A percentile compares a stretch with the other conserved stretches of the same genome.
phyloP scores from a whole-genome alignment of 2,888 invertebrate species.

The Leptura quadrifasciata region DNA sequence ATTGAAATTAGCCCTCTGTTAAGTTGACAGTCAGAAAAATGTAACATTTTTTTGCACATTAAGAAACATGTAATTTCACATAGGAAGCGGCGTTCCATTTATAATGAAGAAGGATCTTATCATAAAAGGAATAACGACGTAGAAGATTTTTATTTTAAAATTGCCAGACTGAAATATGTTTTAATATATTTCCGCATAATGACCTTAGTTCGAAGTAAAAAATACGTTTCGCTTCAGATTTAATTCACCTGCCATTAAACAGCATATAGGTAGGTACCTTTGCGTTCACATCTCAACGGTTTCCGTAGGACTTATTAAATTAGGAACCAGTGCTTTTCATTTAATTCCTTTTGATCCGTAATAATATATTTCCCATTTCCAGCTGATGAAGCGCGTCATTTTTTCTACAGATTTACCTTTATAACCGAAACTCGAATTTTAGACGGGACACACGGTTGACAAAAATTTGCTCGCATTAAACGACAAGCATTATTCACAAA shows the following conservation, averaged over 20 bases:
- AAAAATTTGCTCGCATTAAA: constrained; percentile 39
- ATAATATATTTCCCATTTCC: constrained; percentile 45
- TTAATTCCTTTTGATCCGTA: constrained; percentile 39
- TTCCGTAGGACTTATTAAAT: constrained; percentile 41
- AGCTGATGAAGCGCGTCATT: constrained; percentile 42
- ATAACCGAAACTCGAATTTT: constrained; percentile 41
- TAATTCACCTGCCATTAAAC: constrained; percentile 39
- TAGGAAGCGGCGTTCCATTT: constrained; percentile 19
- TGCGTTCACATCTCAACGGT: constrained; percentile 37
- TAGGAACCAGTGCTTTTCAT: constrained; percentile 42
- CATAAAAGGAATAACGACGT: constrained; percentile 35
- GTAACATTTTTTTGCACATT: neutral
- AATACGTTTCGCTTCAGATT: constrained; percentile 34
- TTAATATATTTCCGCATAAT: constrained; percentile 38
- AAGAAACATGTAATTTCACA: constrained; percentile 27
- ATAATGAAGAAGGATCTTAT: constrained; percentile 33
- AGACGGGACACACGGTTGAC: constrained; percentile 45
- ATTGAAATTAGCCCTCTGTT: neutral
- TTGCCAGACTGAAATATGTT: constrained; percentile 41
- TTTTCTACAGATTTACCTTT: constrained; percentile 41
- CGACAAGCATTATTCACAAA: constrained; percentile 46
- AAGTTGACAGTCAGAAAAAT: constrained; percentile 1
- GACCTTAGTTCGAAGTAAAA: constrained; percentile 24
- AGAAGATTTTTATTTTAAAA: constrained; percentile 38
- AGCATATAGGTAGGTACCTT: constrained; percentile 40